These are phyloP conservation scores for Pachypanchax playfairii DNA, from an alignment of 2,113 vertebrate genomes.

Conservation along the genomic window DNA sequence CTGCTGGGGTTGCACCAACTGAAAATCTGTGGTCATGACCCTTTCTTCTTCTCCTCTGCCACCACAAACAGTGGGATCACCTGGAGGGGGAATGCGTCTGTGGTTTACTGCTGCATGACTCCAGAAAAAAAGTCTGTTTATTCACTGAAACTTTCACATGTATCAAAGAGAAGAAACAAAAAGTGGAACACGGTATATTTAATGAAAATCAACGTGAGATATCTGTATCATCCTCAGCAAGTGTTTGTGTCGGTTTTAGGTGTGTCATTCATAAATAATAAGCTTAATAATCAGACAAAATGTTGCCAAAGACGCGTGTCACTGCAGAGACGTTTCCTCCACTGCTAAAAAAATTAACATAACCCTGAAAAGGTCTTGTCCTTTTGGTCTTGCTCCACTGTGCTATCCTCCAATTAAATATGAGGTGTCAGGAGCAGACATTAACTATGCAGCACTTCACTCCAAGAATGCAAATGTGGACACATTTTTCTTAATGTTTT, in stretches of 20 bases:
- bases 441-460: conserved; percentile 61
- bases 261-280: conserved; percentile 9
- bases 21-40: conserved; percentile 74
- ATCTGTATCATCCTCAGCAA: background rate
- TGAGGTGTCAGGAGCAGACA: conserved; percentile 51
- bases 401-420: conserved; percentile 67
- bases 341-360: conserved; percentile 36
- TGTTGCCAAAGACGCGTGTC: conserved; percentile 5
- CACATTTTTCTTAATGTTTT: conserved; percentile 47
- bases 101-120: conserved; percentile 24
- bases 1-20: conserved; percentile 76
- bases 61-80: conserved; percentile 63
- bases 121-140: conserved; percentile 27
- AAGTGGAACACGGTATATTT: background rate
- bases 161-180: background rate
- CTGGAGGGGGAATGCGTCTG: conserved; percentile 46
- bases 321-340: conserved; percentile 12
- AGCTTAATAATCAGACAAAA: conserved; percentile 1
- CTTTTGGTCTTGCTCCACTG: conserved; percentile 43
- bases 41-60: conserved; percentile 45
- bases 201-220: conserved; percentile 6
- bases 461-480: conserved; percentile 45
- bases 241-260: background rate
- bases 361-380: conserved; percentile 59
- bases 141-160: conserved; percentile 14